A percentile compares a stretch with the other conserved stretches of the same genome.
These are phyloP conservation scores for Zonotrichia leucophrys DNA, from an alignment of 2,113 vertebrate species.

Conservation along the genomic window DNA sequence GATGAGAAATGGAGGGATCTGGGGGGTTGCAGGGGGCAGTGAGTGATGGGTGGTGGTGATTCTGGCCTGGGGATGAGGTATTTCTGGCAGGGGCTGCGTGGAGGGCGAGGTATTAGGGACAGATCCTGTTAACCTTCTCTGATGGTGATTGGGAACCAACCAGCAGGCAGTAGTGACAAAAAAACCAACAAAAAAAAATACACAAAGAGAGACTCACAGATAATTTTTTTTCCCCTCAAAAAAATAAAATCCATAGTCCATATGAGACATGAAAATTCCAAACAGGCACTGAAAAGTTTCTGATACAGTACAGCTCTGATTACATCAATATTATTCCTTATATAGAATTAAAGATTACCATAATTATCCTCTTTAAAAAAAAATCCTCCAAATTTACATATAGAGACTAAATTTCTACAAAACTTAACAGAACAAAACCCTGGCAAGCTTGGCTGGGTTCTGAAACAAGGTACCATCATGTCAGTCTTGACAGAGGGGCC, in stretches of 20 bases:
- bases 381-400: constrained; percentile 71
- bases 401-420: constrained; percentile 70
- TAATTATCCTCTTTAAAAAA: constrained; percentile 45
- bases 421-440: constrained; percentile 48
- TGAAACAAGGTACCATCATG: constrained; percentile 12
- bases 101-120: constrained; percentile 65
- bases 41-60: background rate
- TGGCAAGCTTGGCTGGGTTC: constrained; percentile 52
- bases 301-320: constrained; percentile 55
- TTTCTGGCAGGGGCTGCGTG: background rate
- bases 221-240: constrained; percentile 55
- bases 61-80: constrained; percentile 25
- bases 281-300: constrained; percentile 42
- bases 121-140: background rate
- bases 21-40: background rate
- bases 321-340: constrained; percentile 56
- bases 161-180: constrained; percentile 49
- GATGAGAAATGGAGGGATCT: background rate
- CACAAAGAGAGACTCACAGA: constrained; percentile 65
- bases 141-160: constrained; percentile 34
- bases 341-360: constrained; percentile 47
- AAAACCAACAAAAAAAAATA: background rate
- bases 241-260: constrained; percentile 74
- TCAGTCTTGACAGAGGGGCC: constrained; percentile 1
- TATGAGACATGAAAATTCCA: constrained; percentile 55